Evolutionary conservation across 2,888 invertebrate genomes (phyloP), one percentile per base, ranked within the genome.

Genomic region (Gerris lacustris): DNA sequence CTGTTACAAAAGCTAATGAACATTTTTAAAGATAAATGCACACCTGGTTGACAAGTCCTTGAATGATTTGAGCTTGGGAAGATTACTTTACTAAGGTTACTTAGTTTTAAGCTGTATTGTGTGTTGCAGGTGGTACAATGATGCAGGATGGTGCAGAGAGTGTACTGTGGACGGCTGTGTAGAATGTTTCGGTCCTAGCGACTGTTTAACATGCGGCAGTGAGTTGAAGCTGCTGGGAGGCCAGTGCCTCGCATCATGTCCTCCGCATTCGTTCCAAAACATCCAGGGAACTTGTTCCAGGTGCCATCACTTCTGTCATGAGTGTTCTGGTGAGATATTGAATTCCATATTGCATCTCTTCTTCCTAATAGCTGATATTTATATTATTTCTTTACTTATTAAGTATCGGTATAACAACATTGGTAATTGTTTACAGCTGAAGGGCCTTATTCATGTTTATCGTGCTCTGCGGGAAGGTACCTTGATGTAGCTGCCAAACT

Each of bases 221-320:
- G 89, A 89, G 5, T 92, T 91, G 91, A 87, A 89, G 79, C 81
- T 93, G 73, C 89, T 91, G 0, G 90, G 90, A 4, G 91, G 92
- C 2, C 90, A 92, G 79, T 93, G 93, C 77, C 88, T 91, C 77
- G 89, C 91, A 0, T 89, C 90, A 77, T 94, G 94, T 80, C 92
- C 93, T 0, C 89, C 90, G 81, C 92, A 92, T 63, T 92, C 90
- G 81, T 94, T 91, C 82, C 89, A 91, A 81, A 88, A 88, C 6
- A 85, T 86, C 74, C 90, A 86, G 77, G 91, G 91, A 7, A n/a
- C 31, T 64, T 94, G 94, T 79, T 89, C 90, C 75, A 91, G 90
- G 80, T 94, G 94, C 81, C 92, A 93, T 82, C 90, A 91, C 80
- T 91, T 90, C 78, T 94, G 94, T 80, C 87, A 88, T 75, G 91